Evolutionary conservation across 2,797 vertebrate genomes (phyloP), one percentile per base, ranked within the genome.

Genomic region (Thaleichthys pacificus): DNA sequence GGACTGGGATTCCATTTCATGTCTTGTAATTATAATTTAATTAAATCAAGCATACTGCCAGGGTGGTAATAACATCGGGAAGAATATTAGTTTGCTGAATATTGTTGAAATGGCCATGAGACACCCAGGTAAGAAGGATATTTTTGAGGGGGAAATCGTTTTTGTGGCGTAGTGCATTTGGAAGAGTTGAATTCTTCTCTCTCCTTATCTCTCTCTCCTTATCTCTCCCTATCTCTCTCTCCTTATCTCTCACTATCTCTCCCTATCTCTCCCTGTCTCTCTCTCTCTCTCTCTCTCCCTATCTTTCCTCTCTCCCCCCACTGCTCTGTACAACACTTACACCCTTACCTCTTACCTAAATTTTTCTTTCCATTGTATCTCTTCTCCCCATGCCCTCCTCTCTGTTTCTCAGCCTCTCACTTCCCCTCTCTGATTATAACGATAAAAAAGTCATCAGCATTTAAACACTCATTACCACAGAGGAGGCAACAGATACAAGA

Each of bases 341-440:
- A 4, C 65, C 30, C 11, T 60, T 58, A 14, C 66, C 38, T 49
- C 51, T 6, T 67, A 22, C 26, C 66, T 49, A 47, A 24, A 17
- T 63, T 35, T 14, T 21, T 42, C 24, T 63, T 28, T 54, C 28
- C 35, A 14, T 66, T 15, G 61, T 61, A 4, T 17, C 57, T 73
- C n/a, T 66, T 26, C 5, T 38, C 56, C 4, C 28, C 22, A 35
- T 47, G 56, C 73, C 21, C 5, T 70, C 9, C 38, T 42, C 60
- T 73, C 63, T 51, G 69, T 61, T 68, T 77, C 65, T 26, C 19
- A 32, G 69, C 60, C 68, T 19, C 56, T 73, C 30, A 54, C 32
- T 68, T 70, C 54, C 26, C 22, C 73, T 35, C 47, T 68, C 61
- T 80, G 65, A 71, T 79, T 77, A 74, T 77, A 80, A 30, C 63